Conservation (phyloP, 2,797 vertebrate genomes). For the Sebastolobus altivelis region DNA sequence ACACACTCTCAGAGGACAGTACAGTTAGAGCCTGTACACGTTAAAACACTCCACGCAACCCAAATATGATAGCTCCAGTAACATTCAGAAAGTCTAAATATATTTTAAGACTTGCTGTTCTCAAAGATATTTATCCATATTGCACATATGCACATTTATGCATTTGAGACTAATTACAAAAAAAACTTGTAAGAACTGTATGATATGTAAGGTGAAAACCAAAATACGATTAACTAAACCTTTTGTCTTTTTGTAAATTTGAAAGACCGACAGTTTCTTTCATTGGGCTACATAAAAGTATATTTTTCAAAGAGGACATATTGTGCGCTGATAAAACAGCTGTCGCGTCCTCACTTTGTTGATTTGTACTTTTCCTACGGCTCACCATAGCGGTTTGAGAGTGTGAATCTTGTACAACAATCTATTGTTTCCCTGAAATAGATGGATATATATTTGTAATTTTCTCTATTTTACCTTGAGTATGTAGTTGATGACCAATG, state of each 20-base stretch:
- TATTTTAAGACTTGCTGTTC: constrained; percentile 29
- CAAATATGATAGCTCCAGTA: constrained; percentile 7
- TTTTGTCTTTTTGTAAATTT: constrained; percentile 61
- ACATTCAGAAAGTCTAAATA: constrained; percentile 25
- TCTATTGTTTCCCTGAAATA: constrained; percentile 74
- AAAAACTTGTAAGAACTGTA: constrained; percentile 53
- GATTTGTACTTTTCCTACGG: constrained; percentile 65
- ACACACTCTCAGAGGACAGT: background rate
- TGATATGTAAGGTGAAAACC: constrained; percentile 70
- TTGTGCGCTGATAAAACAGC: constrained; percentile 36
- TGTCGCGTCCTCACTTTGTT: constrained; percentile 40
- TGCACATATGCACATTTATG: constrained; percentile 70
- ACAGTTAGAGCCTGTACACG: constrained; percentile 21
- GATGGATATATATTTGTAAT: constrained; percentile 84
- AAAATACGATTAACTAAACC: constrained; percentile 68
- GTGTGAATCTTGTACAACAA: constrained; percentile 74
- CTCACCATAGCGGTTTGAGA: constrained; percentile 58
- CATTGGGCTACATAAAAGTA: constrained; percentile 52
- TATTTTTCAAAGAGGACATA: constrained; percentile 61
- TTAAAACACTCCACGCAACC: constrained; percentile 25
- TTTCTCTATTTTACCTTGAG: constrained; percentile 74
- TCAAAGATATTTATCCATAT: constrained; percentile 71
- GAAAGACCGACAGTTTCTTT: constrained; percentile 62
- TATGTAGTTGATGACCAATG: constrained; percentile 66
- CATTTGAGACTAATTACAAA: constrained; percentile 64